A percentile compares a stretch with the other conserved stretches of the same genome.
These are phyloP conservation scores for Biston stratarius DNA, from an alignment of 2,888 invertebrate genomes.

Conservation along the genomic window DNA sequence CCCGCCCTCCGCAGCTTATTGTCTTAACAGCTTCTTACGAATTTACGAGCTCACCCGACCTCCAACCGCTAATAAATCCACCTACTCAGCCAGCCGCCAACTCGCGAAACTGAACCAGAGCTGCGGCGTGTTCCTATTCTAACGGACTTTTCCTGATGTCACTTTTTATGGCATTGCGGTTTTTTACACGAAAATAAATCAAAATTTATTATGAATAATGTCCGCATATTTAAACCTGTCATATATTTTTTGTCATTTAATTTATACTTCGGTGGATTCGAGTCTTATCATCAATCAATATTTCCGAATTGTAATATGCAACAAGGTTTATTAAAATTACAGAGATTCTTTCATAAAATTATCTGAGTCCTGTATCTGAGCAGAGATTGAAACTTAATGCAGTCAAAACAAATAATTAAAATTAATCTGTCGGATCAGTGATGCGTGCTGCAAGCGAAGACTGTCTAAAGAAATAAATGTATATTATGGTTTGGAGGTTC, in stretches of 20 bases:
- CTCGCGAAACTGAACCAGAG: constrained; percentile 36
- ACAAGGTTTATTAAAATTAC: constrained; percentile 18
- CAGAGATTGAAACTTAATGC: constrained; percentile 37
- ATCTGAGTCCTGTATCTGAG: constrained; percentile 33
- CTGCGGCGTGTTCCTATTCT: constrained; percentile 12
- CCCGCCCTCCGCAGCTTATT: constrained; percentile 78
- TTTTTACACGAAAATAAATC: constrained; percentile 24
- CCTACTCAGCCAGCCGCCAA: constrained; percentile 45
- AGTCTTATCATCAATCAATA: constrained; percentile 27
- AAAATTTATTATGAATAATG: constrained; percentile 14
- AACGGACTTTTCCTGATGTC: constrained; percentile 24
- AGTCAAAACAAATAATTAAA: constrained; percentile 46
- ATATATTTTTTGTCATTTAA: constrained; percentile 16
- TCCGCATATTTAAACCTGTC: constrained; percentile 16
- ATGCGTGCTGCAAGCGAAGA: constrained; percentile 71
- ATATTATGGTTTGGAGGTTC: constrained; percentile 53
- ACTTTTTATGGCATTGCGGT: constrained; percentile 19
- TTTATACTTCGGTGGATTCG: constrained; percentile 19
- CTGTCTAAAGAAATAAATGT: constrained; percentile 78
- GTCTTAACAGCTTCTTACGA: constrained; percentile 75
- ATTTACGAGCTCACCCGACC: constrained; percentile 71
- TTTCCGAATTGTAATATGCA: constrained; percentile 3
- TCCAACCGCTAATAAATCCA: constrained; percentile 64
- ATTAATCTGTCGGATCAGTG: constrained; percentile 64
- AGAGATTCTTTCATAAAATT: constrained; percentile 27